phyloP scores from a whole-genome alignment of 2,797 vertebrate species.

The Chaunax sp. region DNA sequence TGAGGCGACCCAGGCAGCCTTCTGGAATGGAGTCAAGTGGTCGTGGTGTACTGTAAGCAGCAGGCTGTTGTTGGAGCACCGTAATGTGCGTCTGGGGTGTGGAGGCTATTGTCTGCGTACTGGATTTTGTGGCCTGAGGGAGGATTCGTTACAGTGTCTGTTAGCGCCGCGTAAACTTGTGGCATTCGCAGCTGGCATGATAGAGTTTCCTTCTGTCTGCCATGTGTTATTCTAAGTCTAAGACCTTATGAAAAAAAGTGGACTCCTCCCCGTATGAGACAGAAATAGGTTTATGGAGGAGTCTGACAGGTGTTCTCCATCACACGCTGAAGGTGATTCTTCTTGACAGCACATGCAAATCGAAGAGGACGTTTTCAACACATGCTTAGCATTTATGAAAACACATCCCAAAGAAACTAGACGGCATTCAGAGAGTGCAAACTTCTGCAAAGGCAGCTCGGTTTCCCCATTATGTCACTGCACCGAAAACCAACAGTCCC shows the following conservation, averaged over 20 bases:
- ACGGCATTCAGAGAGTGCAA: too few species aligned
- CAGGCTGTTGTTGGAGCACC: constrained; percentile 15
- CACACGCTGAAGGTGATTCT: background rate
- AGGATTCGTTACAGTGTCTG: constrained; percentile 67
- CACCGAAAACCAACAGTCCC: too few species aligned
- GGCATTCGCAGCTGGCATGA: constrained; percentile 59
- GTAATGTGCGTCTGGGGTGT: constrained; percentile 48
- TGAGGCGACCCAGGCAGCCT: constrained; percentile 16
- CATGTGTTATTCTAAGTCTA: constrained; percentile 61
- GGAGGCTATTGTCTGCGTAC: constrained; percentile 61
- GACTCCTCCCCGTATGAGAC: constrained; percentile 2
- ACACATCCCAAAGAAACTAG: too few species aligned
- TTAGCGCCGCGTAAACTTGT: constrained; percentile 29
- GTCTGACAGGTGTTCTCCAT: constrained; percentile 12
- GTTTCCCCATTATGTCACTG: too few species aligned
- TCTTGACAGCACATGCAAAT: background rate
- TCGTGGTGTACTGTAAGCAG: constrained; percentile 31
- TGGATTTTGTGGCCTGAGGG: constrained; percentile 60
- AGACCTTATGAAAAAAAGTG: constrained; percentile 29
- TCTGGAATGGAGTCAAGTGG: constrained; percentile 33
- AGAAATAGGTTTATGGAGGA: constrained; percentile 25
- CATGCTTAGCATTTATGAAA: too few species aligned
- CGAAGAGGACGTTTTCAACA: background rate
- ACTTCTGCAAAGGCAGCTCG: too few species aligned
- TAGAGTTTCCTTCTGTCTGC: constrained; percentile 71